phyloP scores from a whole-genome alignment of 2,888 invertebrate genomes.

The Heliconius cydno region DNA sequence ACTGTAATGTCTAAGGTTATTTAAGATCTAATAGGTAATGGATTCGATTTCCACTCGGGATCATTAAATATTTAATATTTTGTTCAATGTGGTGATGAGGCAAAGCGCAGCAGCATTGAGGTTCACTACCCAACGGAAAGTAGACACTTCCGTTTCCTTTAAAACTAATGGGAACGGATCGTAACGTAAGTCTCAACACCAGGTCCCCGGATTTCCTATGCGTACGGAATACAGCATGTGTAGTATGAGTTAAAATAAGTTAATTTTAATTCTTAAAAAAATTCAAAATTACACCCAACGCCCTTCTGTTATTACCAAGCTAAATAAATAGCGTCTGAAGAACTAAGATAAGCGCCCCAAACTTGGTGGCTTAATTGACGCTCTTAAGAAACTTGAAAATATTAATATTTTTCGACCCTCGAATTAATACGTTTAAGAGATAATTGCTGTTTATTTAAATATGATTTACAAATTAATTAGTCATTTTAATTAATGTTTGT shows the following conservation, averaged over 20 bases:
- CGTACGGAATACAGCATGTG: too few species aligned
- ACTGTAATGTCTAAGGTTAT: neutral
- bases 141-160: too few species aligned
- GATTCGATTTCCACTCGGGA: too few species aligned
- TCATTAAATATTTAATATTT: too few species aligned
- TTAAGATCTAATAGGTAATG: too few species aligned
- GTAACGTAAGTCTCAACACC: too few species aligned
- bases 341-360: slow-evolving; percentile 65
- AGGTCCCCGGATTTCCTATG: too few species aligned
- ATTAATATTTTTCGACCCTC: slow-evolving; percentile 42
- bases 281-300: slow-evolving; percentile 50
- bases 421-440: slow-evolving; percentile 40
- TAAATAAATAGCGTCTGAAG: slow-evolving; percentile 72
- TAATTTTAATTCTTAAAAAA: neutral
- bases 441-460: slow-evolving; percentile 35
- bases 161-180: too few species aligned
- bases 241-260: too few species aligned
- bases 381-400: slow-evolving; percentile 44
- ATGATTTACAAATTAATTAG: slow-evolving; percentile 22
- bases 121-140: too few species aligned
- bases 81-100: too few species aligned
- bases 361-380: slow-evolving; percentile 44
- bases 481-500: slow-evolving; percentile 2
- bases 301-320: slow-evolving; percentile 57
- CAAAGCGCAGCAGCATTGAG: too few species aligned